These are phyloP conservation scores for Gymnopithys bicolor DNA, from an alignment of 2,797 vertebrate species.

Conservation along the genomic window DNA sequence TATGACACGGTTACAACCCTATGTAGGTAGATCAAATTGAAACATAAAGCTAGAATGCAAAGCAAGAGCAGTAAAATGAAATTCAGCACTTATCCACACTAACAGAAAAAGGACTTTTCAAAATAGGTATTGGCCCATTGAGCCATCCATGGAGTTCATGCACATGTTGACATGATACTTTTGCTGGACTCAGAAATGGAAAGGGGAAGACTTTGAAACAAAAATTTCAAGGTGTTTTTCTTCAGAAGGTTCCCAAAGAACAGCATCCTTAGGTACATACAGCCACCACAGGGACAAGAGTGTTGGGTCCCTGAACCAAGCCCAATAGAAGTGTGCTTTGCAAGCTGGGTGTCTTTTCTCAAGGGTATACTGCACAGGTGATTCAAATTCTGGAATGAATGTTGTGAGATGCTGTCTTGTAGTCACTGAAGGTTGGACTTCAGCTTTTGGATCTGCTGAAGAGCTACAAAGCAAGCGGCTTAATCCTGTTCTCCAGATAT, in stretches of 20 bases:
- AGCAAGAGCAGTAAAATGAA: background rate
- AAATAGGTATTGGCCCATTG: background rate
- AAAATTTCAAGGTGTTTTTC: background rate
- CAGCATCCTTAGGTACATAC: accelerated
- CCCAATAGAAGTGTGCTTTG: background rate
- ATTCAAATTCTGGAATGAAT: background rate
- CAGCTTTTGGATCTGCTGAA: background rate
- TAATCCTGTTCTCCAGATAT: background rate
- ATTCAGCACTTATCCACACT: background rate
- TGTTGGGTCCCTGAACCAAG: background rate
- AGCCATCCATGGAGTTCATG: background rate
- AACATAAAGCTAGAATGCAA: constrained; percentile 30
- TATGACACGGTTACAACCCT: background rate
- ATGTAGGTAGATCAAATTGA: background rate
- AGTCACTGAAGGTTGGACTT: background rate
- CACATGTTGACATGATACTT: background rate
- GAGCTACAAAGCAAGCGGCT: background rate
- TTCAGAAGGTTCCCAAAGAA: background rate
- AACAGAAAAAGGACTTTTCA: background rate
- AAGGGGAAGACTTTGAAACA: background rate
- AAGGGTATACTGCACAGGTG: background rate
- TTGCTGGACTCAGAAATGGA: background rate
- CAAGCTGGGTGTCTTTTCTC: background rate
- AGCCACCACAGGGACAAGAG: background rate
- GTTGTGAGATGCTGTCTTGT: background rate